Conservation (phyloP, 2,888 invertebrate genomes). For the Clostera curtula region DNA sequence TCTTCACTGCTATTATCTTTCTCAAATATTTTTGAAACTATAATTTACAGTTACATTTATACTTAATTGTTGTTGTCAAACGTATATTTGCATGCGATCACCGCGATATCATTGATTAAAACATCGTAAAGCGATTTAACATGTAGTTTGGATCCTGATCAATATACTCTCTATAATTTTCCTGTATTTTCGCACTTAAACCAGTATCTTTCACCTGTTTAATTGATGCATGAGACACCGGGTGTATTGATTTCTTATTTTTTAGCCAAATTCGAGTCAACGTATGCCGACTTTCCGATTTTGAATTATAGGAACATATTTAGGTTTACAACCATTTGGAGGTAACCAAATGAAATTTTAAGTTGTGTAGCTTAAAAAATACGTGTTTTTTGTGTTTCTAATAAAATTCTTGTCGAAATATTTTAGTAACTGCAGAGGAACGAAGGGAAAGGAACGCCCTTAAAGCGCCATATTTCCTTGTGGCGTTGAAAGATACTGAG, state of each 20-base stretch:
- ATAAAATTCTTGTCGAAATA: constrained; percentile 2
- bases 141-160: constrained; percentile 38
- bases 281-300: too few relatives aligned
- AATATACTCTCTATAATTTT: constrained; percentile 42
- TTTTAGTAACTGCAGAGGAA: constrained; percentile 81
- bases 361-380: too few relatives aligned
- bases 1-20: background rate
- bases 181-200: constrained; percentile 45
- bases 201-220: constrained; percentile 19
- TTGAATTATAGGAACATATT: too few relatives aligned
- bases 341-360: too few relatives aligned
- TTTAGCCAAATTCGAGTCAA: too few relatives aligned
- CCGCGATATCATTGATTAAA: constrained; percentile 56
- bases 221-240: constrained; percentile 18
- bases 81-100: constrained; percentile 43
- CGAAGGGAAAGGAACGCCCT: constrained; percentile 79
- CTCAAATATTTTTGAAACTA: constrained; percentile 6
- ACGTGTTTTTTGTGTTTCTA: too few relatives aligned
- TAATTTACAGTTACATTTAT: background rate
- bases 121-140: constrained; percentile 67
- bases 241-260: constrained; percentile 2
- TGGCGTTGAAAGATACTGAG: constrained; percentile 91
- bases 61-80: constrained; percentile 1
- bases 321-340: too few relatives aligned
- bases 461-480: constrained; percentile 88